phyloP scores from a whole-genome alignment of 2,888 invertebrate genomes.

The Leptinotarsa tumamoca region DNA sequence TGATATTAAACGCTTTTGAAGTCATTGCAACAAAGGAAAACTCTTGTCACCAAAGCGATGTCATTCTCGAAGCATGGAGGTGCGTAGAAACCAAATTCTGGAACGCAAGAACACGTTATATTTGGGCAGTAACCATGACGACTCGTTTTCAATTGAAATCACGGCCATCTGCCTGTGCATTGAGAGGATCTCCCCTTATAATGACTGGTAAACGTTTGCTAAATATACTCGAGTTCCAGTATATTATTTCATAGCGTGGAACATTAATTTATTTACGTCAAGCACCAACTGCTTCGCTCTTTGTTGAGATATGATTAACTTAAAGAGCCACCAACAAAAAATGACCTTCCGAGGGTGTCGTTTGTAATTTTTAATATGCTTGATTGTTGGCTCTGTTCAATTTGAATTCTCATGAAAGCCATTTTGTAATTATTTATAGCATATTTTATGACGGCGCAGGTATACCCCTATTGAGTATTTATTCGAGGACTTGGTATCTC shows the following conservation, averaged over 20 bases:
- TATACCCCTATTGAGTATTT: slow-evolving; percentile 35
- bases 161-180: slow-evolving; percentile 64
- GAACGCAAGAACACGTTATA: slow-evolving; percentile 58
- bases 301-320: slow-evolving; percentile 62
- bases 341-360: slow-evolving; percentile 55
- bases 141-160: slow-evolving; percentile 64
- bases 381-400: slow-evolving; percentile 59
- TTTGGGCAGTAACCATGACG: slow-evolving; percentile 64
- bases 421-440: slow-evolving; percentile 54
- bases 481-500: slow-evolving; percentile 24
- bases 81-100: slow-evolving; percentile 55
- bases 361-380: slow-evolving; percentile 64
- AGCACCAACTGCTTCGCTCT: slow-evolving; percentile 56
- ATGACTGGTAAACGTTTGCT: slow-evolving; percentile 64
- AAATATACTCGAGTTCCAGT: slow-evolving; percentile 64
- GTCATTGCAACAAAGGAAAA: slow-evolving; percentile 55
- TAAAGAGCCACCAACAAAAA: slow-evolving; percentile 51
- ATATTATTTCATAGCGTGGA: slow-evolving; percentile 64
- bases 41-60: slow-evolving; percentile 41
- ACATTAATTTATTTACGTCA: slow-evolving; percentile 64
- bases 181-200: slow-evolving; percentile 57
- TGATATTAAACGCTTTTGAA: slow-evolving; percentile 64
- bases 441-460: slow-evolving; percentile 47
- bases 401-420: slow-evolving; percentile 49
- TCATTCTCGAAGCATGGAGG: slow-evolving; percentile 30